phyloP scores from a whole-genome alignment of 2,113 vertebrate species.

The Blennius ocellaris region DNA sequence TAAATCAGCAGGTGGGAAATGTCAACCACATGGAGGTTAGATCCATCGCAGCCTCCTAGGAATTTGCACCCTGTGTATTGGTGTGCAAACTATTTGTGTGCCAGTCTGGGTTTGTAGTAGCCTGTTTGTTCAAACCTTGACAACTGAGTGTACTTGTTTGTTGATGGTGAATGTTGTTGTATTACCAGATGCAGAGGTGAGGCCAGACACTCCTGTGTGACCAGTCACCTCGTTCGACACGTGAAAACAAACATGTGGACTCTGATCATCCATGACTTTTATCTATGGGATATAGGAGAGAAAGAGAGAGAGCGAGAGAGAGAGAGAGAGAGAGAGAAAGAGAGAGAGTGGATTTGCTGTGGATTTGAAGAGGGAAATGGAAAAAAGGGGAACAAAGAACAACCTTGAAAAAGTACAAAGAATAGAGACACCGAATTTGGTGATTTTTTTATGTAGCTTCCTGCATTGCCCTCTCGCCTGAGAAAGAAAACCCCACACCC shows the following conservation, averaged over 20 bases:
- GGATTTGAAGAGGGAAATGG: slow-evolving; percentile 19
- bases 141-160: too few species aligned
- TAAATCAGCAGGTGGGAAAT: too few species aligned
- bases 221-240: slow-evolving; percentile 6
- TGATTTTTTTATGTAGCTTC: background rate
- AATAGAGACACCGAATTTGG: slow-evolving; percentile 18
- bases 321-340: background rate
- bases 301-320: background rate
- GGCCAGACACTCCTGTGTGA: slow-evolving; percentile 35
- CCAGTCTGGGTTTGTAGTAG: background rate
- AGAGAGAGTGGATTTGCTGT: background rate
- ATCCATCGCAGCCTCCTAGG: too few species aligned
- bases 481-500: slow-evolving; percentile 18
- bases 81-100: slow-evolving; percentile 1
- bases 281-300: slow-evolving; percentile 2
- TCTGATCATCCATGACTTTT: slow-evolving; percentile 55
- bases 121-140: background rate
- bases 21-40: too few species aligned
- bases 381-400: slow-evolving; percentile 3
- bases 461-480: background rate
- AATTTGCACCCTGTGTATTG: too few species aligned
- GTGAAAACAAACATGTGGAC: slow-evolving; percentile 28
- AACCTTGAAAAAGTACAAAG: slow-evolving; percentile 29
- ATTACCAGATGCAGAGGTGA: slow-evolving; percentile 7
- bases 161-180: too few species aligned